These are phyloP conservation scores for Chloroclystis v-ata DNA, from an alignment of 2,888 invertebrate genomes.

Conservation along the genomic window DNA sequence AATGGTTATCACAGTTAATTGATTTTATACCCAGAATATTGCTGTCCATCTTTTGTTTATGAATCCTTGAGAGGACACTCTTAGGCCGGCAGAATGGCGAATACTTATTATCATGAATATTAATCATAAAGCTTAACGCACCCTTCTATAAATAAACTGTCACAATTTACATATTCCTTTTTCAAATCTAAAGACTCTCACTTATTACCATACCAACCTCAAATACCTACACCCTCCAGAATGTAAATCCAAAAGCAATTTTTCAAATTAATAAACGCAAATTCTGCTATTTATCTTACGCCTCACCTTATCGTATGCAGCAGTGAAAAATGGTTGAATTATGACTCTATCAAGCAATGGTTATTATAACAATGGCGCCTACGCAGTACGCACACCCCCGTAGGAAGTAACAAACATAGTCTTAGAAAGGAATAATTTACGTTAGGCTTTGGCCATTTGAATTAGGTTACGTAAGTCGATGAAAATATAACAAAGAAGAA, in stretches of 20 bases:
- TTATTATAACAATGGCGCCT: slow-evolving; percentile 1
- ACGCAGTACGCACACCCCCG: slow-evolving; percentile 5
- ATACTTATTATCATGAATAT: too few species aligned
- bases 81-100: too few species aligned
- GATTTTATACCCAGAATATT: too few species aligned
- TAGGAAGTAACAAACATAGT: slow-evolving; percentile 3
- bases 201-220: not conserved
- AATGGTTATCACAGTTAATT: too few species aligned
- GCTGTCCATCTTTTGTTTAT: too few species aligned
- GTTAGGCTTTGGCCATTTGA: too few species aligned
- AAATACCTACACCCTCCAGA: not conserved
- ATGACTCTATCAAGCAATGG: slow-evolving; percentile 8
- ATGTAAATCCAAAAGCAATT: slow-evolving; percentile 2
- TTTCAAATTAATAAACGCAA: slow-evolving; percentile 5
- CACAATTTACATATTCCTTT: not conserved
- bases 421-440: slow-evolving; percentile 2
- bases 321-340: slow-evolving; percentile 9
- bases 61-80: too few species aligned
- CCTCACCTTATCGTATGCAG: slow-evolving; percentile 6
- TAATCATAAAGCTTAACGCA: too few species aligned
- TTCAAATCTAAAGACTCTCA: too few species aligned
- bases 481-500: too few species aligned
- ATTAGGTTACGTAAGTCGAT: too few species aligned
- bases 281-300: slow-evolving; percentile 7
- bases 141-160: not conserved